Conservation (phyloP, 2,113 vertebrate genomes). For the Tilapia sparmanii region DNA sequence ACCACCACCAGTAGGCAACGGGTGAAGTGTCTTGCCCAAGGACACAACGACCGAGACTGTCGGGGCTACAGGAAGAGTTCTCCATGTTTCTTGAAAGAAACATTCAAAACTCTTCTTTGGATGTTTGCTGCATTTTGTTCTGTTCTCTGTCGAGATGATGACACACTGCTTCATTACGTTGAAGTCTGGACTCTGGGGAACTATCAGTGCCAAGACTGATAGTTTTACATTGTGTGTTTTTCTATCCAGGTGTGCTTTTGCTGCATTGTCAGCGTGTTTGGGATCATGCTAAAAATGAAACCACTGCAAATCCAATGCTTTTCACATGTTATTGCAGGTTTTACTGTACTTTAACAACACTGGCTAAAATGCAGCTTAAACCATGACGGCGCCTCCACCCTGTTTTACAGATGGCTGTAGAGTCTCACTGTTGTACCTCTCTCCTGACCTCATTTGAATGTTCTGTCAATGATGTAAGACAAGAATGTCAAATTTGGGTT, state of each 20-base stretch:
- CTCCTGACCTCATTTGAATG: not conserved
- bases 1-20: not conserved
- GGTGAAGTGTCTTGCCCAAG: not conserved
- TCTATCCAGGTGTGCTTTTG: not conserved
- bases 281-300: not conserved
- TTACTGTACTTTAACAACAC: not conserved
- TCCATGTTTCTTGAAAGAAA: not conserved
- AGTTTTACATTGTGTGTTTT: not conserved
- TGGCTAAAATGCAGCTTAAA: not conserved
- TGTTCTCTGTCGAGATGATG: not conserved
- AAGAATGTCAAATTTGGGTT: not conserved
- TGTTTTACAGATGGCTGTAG: not conserved
- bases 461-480: not conserved
- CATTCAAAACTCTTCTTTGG: not conserved
- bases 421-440: not conserved
- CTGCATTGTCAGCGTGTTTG: not conserved
- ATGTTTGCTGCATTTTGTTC: not conserved
- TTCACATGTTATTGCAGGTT: not conserved
- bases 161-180: not conserved
- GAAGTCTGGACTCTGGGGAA: not conserved
- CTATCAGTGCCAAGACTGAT: not conserved
- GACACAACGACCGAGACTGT: not conserved
- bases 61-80: fast-evolving
- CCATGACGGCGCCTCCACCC: fast-evolving
- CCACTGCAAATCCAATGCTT: not conserved